These are phyloP conservation scores for Picathartes gymnocephalus DNA, from an alignment of 2,113 vertebrate genomes.

Conservation along the genomic window DNA sequence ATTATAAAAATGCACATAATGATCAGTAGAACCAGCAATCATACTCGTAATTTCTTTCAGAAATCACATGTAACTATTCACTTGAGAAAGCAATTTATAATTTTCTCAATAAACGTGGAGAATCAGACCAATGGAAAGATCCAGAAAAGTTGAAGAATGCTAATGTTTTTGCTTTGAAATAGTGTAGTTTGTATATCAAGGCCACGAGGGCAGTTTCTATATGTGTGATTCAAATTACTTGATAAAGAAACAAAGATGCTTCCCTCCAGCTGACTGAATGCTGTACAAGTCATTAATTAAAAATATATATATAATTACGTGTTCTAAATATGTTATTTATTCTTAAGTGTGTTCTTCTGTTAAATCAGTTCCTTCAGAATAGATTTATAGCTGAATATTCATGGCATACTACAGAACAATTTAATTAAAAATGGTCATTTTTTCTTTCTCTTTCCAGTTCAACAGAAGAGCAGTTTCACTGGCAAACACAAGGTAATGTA, in stretches of 20 bases:
- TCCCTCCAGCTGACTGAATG: not conserved
- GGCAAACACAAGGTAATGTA: conserved; percentile 92
- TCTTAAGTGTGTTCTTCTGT: not conserved
- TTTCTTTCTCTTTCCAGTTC: conserved; percentile 79
- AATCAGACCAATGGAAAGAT: not conserved
- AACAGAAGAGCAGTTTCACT: conserved; percentile 93
- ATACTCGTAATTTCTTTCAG: not conserved
- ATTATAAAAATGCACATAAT: not conserved
- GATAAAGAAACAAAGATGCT: not conserved
- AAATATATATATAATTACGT: not conserved
- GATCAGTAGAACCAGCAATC: not conserved
- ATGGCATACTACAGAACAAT: not conserved
- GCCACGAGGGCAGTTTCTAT: not conserved
- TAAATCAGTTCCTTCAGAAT: not conserved
- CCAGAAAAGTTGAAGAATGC: not conserved
- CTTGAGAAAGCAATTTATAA: not conserved
- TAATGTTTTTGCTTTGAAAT: not conserved
- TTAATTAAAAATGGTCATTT: not conserved
- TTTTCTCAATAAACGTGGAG: not conserved
- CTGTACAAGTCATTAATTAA: not conserved
- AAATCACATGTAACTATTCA: not conserved
- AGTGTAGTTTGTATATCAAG: not conserved
- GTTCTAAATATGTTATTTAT: not conserved
- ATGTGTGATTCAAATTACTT: not conserved
- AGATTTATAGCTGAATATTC: not conserved